phyloP scores from a whole-genome alignment of 2,797 vertebrate genomes.

The Alexandromys oeconomus region DNA sequence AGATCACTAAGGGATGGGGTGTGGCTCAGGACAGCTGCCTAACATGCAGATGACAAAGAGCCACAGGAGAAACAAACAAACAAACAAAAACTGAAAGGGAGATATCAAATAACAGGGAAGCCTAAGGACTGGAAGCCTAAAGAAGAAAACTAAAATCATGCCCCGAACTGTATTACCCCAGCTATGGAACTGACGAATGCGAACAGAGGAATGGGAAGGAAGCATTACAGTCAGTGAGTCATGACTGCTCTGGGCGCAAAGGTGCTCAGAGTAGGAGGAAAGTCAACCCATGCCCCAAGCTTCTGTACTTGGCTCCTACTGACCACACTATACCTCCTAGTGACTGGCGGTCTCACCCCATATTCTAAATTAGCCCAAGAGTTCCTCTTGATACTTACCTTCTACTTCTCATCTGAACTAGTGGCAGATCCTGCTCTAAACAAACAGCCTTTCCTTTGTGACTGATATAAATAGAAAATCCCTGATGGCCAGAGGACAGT shows the following conservation, averaged over 20 bases:
- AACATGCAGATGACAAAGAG: background rate
- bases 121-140: background rate
- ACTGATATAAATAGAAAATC: background rate
- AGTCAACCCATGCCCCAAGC: background rate
- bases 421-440: background rate
- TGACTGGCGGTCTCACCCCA: background rate
- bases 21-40: background rate
- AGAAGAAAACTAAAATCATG: background rate
- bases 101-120: background rate
- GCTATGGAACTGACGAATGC: background rate
- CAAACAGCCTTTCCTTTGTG: background rate
- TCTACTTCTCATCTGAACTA: background rate
- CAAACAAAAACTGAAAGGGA: background rate
- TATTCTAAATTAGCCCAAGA: background rate
- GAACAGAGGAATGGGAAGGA: accelerated
- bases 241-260: background rate
- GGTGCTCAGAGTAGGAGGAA: background rate
- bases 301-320: background rate
- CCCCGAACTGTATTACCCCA: background rate
- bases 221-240: background rate
- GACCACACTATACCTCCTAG: background rate
- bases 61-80: background rate
- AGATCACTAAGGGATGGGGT: background rate
- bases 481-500: background rate
- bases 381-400: background rate